Evolutionary conservation across 2,888 invertebrate genomes (phyloP).

Genomic region (Rotaria macrura): DNA sequence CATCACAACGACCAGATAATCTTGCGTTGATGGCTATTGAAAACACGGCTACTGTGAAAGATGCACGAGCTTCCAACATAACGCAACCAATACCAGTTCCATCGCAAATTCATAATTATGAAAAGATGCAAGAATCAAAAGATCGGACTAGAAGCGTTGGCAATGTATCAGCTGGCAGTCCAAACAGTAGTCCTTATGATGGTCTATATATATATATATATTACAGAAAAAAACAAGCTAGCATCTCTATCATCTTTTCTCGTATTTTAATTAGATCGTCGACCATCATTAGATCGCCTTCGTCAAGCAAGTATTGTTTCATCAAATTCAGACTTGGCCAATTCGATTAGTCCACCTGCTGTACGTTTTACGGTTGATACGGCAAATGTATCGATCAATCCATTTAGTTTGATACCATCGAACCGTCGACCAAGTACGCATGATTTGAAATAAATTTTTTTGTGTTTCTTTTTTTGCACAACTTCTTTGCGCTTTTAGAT

Average conservation of each 20-base stretch:
- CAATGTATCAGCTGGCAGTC: not conserved
- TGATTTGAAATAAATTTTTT: no score
- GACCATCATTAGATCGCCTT: not conserved
- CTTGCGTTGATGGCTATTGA: not conserved
- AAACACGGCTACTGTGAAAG: not conserved
- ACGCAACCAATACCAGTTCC: slow-evolving; percentile 27
- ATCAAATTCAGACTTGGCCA: not conserved
- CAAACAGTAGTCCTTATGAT: not conserved
- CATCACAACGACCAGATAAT: slow-evolving; percentile 18
- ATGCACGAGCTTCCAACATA: not conserved
- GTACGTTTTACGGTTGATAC: not conserved
- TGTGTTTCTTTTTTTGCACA: not conserved
- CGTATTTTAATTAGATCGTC: not conserved
- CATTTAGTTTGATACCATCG: not conserved
- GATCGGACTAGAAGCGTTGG: not conserved
- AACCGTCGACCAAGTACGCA: not conserved
- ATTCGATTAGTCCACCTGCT: slow-evolving; percentile 4
- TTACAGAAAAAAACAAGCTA: no score
- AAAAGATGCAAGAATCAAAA: slow-evolving; percentile 23
- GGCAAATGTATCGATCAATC: not conserved
- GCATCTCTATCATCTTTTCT: no score
- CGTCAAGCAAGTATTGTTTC: slow-evolving; percentile 16
- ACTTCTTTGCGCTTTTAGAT: not conserved
- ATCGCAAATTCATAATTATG: slow-evolving; percentile 30
- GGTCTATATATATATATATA: not conserved